Conservation (phyloP, 2,797 vertebrate genomes). For the Muscicapa striata region DNA sequence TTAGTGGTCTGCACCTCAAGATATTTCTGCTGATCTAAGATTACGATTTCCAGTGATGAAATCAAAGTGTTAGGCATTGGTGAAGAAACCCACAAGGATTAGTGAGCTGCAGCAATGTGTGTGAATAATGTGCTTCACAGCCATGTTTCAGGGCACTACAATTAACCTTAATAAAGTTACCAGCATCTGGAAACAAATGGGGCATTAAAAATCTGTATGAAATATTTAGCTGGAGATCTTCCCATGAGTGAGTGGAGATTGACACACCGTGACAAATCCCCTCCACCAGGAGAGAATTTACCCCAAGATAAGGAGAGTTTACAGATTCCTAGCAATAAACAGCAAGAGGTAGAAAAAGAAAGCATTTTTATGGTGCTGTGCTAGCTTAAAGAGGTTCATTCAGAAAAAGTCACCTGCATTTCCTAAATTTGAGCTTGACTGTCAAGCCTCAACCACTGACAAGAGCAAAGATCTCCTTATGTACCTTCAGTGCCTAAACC, state of each 20-base stretch:
- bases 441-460: not conserved
- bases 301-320: not conserved
- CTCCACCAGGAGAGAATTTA: not conserved
- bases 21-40: not conserved
- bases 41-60: not conserved
- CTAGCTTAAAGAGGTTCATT: not conserved
- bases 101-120: constrained; percentile 6
- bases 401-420: not conserved
- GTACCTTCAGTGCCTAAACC: not conserved
- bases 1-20: not conserved
- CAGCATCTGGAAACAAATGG: constrained; percentile 63
- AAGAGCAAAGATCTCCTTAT: not conserved
- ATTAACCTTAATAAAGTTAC: constrained; percentile 68
- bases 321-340: not conserved
- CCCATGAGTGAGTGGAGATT: not conserved
- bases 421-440: not conserved
- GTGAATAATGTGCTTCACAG: constrained; percentile 34
- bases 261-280: not conserved
- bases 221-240: constrained; percentile 42
- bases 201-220: constrained; percentile 48
- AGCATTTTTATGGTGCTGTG: not conserved
- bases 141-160: constrained; percentile 42
- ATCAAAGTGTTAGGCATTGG: not conserved
- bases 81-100: not conserved
- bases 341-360: not conserved